phyloP scores from a whole-genome alignment of 2,888 invertebrate species.

The Dascillus cervinus region DNA sequence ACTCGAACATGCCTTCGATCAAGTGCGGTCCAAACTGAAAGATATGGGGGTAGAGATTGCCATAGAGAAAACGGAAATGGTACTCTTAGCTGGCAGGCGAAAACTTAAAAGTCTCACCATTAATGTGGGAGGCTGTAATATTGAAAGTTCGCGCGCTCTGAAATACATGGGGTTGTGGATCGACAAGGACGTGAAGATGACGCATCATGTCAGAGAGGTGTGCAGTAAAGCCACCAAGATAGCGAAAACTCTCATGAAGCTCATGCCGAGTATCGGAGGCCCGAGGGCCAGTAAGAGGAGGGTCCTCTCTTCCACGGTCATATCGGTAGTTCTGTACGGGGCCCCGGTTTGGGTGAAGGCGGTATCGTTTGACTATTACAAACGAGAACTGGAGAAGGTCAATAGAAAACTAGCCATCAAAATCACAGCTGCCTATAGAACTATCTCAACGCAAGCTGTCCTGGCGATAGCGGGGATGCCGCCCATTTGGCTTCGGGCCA shows the following conservation, averaged over 20 bases:
- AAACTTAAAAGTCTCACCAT: not conserved
- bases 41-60: no score
- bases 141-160: not conserved
- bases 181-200: not conserved
- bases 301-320: constrained; percentile 7
- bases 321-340: constrained; percentile 11
- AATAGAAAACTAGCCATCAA: constrained; percentile 4
- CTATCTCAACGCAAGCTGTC: no score
- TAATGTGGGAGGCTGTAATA: not conserved
- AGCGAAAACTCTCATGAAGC: not conserved
- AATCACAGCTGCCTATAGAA: no score
- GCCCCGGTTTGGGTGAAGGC: constrained; percentile 11
- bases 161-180: not conserved
- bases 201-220: not conserved
- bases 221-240: no score
- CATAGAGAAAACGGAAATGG: no score
- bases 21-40: no score
- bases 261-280: constrained; percentile 14
- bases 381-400: not conserved
- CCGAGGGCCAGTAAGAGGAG: constrained; percentile 9
- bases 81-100: not conserved
- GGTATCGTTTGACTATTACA: constrained; percentile 1
- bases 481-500: no score
- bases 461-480: no score
- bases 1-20: no score